Evolutionary conservation across 2,797 vertebrate species (phyloP), one percentile per base, ranked within the genome.

Genomic region (Rhyacichthys aspro): DNA sequence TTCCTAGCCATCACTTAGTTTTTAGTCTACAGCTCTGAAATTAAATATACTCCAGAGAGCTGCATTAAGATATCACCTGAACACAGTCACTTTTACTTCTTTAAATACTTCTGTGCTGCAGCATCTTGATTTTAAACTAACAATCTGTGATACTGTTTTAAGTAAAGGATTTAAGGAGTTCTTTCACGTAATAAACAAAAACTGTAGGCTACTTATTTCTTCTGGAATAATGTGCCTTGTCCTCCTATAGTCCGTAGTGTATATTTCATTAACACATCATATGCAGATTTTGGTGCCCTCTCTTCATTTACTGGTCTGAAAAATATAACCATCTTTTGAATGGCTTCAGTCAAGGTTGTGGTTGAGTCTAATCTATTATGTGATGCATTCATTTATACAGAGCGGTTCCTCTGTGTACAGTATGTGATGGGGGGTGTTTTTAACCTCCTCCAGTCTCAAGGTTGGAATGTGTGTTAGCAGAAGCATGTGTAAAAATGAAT

Each of bases 391-490:
- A 75, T 70, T 76, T 55, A 68, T 58, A 49, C 52, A 62, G 36
- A 38, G 49, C 16, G 15, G n/a, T 15, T 48, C 46, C 23, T 63
- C 57, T 65, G 42, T 19, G 55, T 41, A 33, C 23, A 53, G 58
- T 64, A 48, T 61, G 33, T 17, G 52, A 12, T 33, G 15, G 45
- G 64, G 16, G 46, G 55, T 32, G 28, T 11, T 70, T 61, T 72
- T 67, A 53, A 37, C 62, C 70, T 68, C 70, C 70, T 82, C 69
- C 75, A 83, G 59, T 76, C 71, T 85, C 85, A 84, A 85, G 84
- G 86, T 84, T 83, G 63, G 55, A 75, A 63, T 72, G 55, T 76
- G 71, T 52, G 41, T 46, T 64, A 7, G 65, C 66, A 79, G 67
- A 76, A 39, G 48, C 18, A 8, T 44, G 74, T 79, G 75, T 76